Evolutionary conservation across 2,888 invertebrate genomes (phyloP).

Genomic region (Strigamia maritima): DNA sequence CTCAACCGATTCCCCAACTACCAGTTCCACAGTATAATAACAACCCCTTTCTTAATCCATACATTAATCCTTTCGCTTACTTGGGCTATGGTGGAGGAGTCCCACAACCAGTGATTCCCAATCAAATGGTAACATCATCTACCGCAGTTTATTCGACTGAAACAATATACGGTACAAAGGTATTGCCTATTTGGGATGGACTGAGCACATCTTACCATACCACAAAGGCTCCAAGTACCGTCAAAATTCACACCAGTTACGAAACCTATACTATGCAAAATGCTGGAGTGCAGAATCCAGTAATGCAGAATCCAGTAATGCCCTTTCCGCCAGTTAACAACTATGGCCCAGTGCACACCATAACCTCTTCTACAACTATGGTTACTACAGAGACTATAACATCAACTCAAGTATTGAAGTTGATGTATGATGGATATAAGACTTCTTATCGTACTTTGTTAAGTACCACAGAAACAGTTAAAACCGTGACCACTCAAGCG

Average conservation of each 20-base stretch:
- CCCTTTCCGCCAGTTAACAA: slow-evolving; percentile 29
- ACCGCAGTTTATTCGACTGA: slow-evolving; percentile 66
- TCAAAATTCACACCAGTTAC: slow-evolving; percentile 39
- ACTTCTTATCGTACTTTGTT: slow-evolving; percentile 41
- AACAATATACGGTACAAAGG: slow-evolving; percentile 76
- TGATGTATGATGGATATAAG: slow-evolving; percentile 42
- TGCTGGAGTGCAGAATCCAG: slow-evolving; percentile 2
- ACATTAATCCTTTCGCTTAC: slow-evolving; percentile 36
- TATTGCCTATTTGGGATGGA: slow-evolving; percentile 66
- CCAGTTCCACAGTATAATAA: background rate
- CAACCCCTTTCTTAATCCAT: slow-evolving; percentile 35
- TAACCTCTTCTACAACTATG: slow-evolving; percentile 38
- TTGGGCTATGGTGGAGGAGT: slow-evolving; percentile 32
- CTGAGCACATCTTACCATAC: slow-evolving; percentile 73
- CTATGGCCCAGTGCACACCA: slow-evolving; percentile 36
- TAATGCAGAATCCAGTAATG: slow-evolving; percentile 18
- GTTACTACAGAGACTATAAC: slow-evolving; percentile 42
- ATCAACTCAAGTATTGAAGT: slow-evolving; percentile 42
- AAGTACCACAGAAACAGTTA: slow-evolving; percentile 39
- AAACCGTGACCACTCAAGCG: slow-evolving; percentile 40
- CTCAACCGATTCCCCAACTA: background rate
- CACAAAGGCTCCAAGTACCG: slow-evolving; percentile 45
- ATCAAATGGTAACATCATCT: slow-evolving; percentile 71
- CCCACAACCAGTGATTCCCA: background rate
- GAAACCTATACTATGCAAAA: slow-evolving; percentile 41